Evolutionary conservation across 2,888 invertebrate species (phyloP).

Genomic region (Leptinotarsa juncta): DNA sequence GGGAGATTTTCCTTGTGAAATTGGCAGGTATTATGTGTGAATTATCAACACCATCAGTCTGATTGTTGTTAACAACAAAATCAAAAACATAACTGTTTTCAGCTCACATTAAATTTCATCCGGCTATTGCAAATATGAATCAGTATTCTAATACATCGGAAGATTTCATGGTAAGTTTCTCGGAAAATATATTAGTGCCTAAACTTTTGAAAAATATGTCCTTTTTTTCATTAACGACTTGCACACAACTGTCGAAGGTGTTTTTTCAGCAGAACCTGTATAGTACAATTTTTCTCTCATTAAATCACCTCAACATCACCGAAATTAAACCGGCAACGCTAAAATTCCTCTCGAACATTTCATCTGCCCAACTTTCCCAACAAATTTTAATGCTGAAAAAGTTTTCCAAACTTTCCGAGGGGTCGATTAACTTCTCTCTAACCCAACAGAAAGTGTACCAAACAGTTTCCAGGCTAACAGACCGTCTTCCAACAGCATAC

Average conservation of each 20-base stretch:
- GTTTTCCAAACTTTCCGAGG: constrained; percentile 65
- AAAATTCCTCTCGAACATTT: constrained; percentile 58
- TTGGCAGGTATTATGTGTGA: no score
- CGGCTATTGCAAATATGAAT: no score
- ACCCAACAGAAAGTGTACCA: constrained; percentile 63
- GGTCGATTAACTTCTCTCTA: constrained; percentile 66
- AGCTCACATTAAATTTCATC: no score
- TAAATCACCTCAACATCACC: constrained; percentile 40
- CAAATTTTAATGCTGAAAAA: constrained; percentile 66
- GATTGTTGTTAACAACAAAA: no score
- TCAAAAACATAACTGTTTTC: no score
- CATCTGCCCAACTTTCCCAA: constrained; percentile 63
- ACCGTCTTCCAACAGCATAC: constrained; percentile 30
- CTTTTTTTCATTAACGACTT: neutral
- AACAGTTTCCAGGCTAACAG: constrained; percentile 49
- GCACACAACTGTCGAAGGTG: neutral
- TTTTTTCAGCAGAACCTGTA: constrained; percentile 27
- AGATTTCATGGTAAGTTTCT: no score
- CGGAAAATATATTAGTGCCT: neutral
- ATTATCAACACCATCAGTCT: no score
- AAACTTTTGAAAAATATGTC: neutral
- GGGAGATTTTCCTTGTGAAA: no score
- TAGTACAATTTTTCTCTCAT: constrained; percentile 38
- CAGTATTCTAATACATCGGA: no score
- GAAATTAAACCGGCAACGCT: constrained; percentile 35